Base-by-base conservation (phyloP, 2,888 invertebrate genomes). In the Tholera decimalis region DNA sequence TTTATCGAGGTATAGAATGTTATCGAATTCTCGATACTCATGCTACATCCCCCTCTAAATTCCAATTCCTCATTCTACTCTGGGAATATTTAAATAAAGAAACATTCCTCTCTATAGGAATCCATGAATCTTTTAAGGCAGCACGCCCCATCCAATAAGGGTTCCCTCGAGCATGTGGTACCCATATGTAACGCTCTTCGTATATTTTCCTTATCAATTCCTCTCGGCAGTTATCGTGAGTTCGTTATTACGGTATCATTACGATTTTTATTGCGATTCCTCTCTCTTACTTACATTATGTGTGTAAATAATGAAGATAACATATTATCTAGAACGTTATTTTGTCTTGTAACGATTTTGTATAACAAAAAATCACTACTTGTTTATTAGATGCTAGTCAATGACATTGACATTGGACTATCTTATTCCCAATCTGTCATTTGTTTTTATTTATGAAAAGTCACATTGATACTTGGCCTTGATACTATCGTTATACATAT, bases 151-250 rank as follows among this genome's bases (percentile, higher is more conserved):
- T 80, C 76, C 80, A 83, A 83, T 83, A 83, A 78, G 73, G 68
- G 70, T 56, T 75, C 78, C 75, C 59, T 63, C 62, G 76, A 80
- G 71, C 83, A 78, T 77, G 70, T 71, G 81, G 73, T 76, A 71
- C 78, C 68, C 62, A 78, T 78, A 79, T 78, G 83, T 82, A 83
- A 69, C 82, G 76, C 53, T 68, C 51, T 68, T 61, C 73, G 72
- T 79, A 81, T 79, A 79, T 84, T 85, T 83, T 83, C 81, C 82
- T 83, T 84, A 83, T 84, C 85, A 81, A 82, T 84, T 84, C 74
- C 79, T 74, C 73, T 77, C 70, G 63, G 66, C 77, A 80, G 80
- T 78, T 83, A 78, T 79, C 78, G 76, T 65, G 75, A 82, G 83
- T 80, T 83, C 82, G 81, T 84, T 83, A 84, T 75, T 79, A 78